A percentile compares a stretch with the other conserved stretches of the same genome.
phyloP scores from a whole-genome alignment of 1,140 invertebrate genomes.

The Lerema accius region DNA sequence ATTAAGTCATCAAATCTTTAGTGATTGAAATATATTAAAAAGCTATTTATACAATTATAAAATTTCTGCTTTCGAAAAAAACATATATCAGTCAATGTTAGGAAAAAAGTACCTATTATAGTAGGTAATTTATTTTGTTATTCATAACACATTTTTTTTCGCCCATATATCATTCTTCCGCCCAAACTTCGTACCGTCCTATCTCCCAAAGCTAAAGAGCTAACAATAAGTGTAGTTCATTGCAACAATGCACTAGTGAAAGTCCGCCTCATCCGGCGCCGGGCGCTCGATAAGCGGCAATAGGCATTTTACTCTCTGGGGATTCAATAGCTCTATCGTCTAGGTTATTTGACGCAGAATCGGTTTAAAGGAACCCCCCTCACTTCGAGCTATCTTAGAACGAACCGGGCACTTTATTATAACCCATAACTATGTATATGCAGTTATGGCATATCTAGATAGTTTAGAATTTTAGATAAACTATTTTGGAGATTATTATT shows the following conservation, averaged over 20 bases:
- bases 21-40: too few relatives aligned
- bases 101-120: too few relatives aligned
- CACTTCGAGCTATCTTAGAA: slow-evolving; percentile 37
- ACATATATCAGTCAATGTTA: too few relatives aligned
- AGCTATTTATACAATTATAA: too few relatives aligned
- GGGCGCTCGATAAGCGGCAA: slow-evolving; percentile 72
- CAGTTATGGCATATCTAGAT: too few relatives aligned
- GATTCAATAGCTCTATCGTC: slow-evolving; percentile 74
- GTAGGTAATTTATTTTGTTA: too few relatives aligned
- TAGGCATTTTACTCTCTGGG: slow-evolving; percentile 77
- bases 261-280: slow-evolving; percentile 36
- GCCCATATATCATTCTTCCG: too few relatives aligned
- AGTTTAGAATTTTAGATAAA: too few relatives aligned
- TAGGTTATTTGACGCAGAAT: slow-evolving; percentile 71
- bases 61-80: too few relatives aligned
- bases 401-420: neutral
- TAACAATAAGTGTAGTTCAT: slow-evolving; percentile 7
- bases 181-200: neutral
- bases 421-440: neutral
- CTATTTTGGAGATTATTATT: neutral
- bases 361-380: slow-evolving; percentile 68
- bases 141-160: too few relatives aligned
- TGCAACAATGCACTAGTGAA: slow-evolving; percentile 58
- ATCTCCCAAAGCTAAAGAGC: neutral
- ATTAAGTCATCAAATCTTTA: too few relatives aligned